Evolutionary conservation across 2,113 vertebrate genomes (phyloP).

Genomic region (Sturnira hondurensis): DNA sequence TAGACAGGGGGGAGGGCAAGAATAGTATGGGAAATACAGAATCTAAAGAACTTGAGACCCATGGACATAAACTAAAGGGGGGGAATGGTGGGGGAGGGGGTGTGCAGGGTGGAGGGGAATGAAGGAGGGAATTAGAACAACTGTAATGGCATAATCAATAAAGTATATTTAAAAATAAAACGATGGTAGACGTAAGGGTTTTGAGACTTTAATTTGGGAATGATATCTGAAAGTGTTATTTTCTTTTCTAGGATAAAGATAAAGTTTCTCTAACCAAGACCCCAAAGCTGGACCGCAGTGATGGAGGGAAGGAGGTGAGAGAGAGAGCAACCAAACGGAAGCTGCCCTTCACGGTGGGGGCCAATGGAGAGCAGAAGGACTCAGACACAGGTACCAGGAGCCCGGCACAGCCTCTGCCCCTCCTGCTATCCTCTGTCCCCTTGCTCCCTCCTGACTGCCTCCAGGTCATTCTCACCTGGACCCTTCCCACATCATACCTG

Average conservation of each 20-base stretch:
- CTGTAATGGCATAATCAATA: too few species aligned
- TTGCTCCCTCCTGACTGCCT: background rate
- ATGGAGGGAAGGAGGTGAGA: conserved; percentile 99
- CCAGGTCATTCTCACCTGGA: background rate
- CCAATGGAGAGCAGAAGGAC: conserved; percentile 99
- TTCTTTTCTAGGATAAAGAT: conserved; percentile 92
- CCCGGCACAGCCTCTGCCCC: background rate
- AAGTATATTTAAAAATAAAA: too few species aligned
- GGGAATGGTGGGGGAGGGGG: too few species aligned
- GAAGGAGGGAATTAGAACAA: too few species aligned
- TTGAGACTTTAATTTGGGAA: background rate
- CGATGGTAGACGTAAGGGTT: too few species aligned
- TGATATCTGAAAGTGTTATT: conserved; percentile 13
- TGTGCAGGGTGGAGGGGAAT: too few species aligned
- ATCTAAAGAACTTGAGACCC: too few species aligned
- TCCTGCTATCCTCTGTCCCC: background rate
- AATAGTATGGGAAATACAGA: too few species aligned
- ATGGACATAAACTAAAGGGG: too few species aligned
- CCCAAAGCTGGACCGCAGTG: conserved; percentile 96
- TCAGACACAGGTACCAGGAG: conserved; percentile 92
- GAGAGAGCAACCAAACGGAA: conserved; percentile 97
- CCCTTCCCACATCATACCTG: background rate
- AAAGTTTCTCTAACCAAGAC: conserved; percentile 99
- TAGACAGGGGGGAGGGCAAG: too few species aligned
- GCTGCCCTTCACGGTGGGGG: conserved; percentile 96